Conservation (phyloP, 2,888 invertebrate species). For the Nysson spinosus region DNA sequence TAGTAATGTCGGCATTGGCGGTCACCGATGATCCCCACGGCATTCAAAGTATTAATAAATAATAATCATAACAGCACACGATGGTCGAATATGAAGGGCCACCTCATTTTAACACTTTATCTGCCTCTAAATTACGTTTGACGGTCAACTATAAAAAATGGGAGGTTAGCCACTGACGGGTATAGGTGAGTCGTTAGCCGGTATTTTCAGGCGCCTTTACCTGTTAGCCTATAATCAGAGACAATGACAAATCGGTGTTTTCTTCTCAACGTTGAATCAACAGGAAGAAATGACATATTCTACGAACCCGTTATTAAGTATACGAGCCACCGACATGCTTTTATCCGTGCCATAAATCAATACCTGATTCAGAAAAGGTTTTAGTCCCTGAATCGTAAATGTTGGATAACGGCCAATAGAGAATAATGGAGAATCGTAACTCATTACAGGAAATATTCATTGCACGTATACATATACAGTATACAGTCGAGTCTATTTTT, state of each 20-base stretch:
- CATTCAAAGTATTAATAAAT: too few species aligned
- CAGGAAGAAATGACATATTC: constrained; percentile 30
- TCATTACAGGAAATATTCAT: too few species aligned
- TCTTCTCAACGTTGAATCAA: constrained; percentile 17
- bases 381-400: not conserved
- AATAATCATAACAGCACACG: too few species aligned
- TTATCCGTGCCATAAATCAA: constrained; percentile 9
- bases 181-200: constrained; percentile 18
- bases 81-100: too few species aligned
- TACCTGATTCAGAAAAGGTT: constrained; percentile 5
- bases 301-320: constrained; percentile 25
- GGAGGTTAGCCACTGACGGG: too few species aligned
- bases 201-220: constrained; percentile 14
- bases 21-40: too few species aligned
- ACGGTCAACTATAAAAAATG: too few species aligned
- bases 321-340: constrained; percentile 11
- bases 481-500: too few species aligned
- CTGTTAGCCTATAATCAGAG: constrained; percentile 37
- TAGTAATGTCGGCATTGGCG: too few species aligned
- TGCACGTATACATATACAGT: too few species aligned
- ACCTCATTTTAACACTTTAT: too few species aligned
- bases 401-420: constrained; percentile 6
- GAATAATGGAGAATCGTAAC: not conserved
- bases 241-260: constrained; percentile 42
- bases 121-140: too few species aligned